Percentiles rank a stretch among this genome's conserved stretches.
phyloP scores from a whole-genome alignment of 2,888 invertebrate species.

The Eilema caniola region DNA sequence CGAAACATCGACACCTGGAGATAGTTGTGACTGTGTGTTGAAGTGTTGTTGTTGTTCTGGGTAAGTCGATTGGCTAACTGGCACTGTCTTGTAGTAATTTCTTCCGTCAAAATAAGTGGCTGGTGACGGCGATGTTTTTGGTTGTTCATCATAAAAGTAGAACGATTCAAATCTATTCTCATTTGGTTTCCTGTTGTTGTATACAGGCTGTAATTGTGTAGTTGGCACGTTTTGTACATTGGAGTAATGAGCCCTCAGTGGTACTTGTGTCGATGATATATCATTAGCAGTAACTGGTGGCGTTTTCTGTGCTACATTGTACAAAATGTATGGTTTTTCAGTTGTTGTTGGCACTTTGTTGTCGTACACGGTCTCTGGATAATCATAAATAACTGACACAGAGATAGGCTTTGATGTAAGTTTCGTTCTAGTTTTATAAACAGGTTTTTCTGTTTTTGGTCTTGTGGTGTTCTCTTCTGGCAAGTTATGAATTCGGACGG shows the following conservation, averaged over 20 bases:
- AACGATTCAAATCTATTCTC: conserved; percentile 87
- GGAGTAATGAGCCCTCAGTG: conserved; percentile 88
- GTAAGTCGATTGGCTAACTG: conserved; percentile 61
- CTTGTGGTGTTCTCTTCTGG: conserved; percentile 74
- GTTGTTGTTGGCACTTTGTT: conserved; percentile 77
- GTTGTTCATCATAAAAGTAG: conserved; percentile 90
- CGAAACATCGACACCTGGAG: conserved; percentile 76
- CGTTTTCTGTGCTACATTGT: conserved; percentile 80
- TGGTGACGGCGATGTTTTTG: conserved; percentile 86
- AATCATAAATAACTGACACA: conserved; percentile 83
- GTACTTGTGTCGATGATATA: conserved; percentile 88
- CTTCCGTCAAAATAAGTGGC: conserved; percentile 81
- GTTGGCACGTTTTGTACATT: conserved; percentile 85
- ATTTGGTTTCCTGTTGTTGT: conserved; percentile 74
- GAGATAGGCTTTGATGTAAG: conserved; percentile 82
- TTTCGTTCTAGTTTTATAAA: conserved; percentile 81
- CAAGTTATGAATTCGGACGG: conserved; percentile 77
- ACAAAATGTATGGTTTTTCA: conserved; percentile 83
- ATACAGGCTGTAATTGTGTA: conserved; percentile 84
- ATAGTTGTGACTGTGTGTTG: conserved; percentile 70
- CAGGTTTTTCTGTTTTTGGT: conserved; percentile 79
- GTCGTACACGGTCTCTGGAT: conserved; percentile 78
- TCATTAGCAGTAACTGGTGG: conserved; percentile 68
- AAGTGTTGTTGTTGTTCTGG: conserved; percentile 69
- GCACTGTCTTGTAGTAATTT: conserved; percentile 80